These are phyloP conservation scores for Sthenelais limicola DNA, from an alignment of 2,888 invertebrate species.

Conservation along the genomic window DNA sequence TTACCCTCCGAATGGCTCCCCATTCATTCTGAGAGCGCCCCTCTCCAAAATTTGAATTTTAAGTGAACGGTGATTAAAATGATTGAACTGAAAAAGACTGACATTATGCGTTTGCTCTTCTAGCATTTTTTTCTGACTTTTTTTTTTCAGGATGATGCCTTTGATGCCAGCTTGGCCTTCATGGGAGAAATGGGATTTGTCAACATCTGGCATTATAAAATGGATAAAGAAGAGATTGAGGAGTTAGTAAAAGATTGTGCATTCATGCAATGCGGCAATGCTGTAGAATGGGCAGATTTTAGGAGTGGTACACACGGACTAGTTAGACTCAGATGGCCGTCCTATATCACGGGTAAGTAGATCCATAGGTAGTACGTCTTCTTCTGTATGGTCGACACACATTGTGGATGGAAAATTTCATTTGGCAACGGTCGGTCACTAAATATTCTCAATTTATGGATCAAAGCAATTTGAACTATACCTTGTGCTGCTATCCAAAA, in stretches of 20 bases:
- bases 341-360: constrained; percentile 53
- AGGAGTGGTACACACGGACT: constrained; percentile 70
- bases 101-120: too few species aligned
- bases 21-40: too few species aligned
- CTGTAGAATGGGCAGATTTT: constrained; percentile 72
- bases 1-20: too few species aligned
- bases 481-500: too few species aligned
- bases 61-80: too few species aligned
- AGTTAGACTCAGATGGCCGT: constrained; percentile 71
- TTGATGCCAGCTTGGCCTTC: constrained; percentile 60
- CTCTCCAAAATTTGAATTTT: too few species aligned
- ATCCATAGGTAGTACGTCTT: too few species aligned
- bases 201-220: constrained; percentile 69
- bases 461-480: too few species aligned
- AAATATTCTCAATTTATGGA: neutral
- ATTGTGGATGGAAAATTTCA: neutral
- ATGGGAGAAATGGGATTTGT: constrained; percentile 69
- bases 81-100: too few species aligned
- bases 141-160: constrained; percentile 44
- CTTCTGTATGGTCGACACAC: neutral
- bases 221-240: constrained; percentile 53
- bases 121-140: too few species aligned
- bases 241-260: constrained; percentile 61
- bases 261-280: constrained; percentile 69
- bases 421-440: neutral